Evolutionary conservation across 2,113 vertebrate genomes (phyloP), one percentile per base, ranked within the genome.

Genomic region (Saccopteryx leptura): DNA sequence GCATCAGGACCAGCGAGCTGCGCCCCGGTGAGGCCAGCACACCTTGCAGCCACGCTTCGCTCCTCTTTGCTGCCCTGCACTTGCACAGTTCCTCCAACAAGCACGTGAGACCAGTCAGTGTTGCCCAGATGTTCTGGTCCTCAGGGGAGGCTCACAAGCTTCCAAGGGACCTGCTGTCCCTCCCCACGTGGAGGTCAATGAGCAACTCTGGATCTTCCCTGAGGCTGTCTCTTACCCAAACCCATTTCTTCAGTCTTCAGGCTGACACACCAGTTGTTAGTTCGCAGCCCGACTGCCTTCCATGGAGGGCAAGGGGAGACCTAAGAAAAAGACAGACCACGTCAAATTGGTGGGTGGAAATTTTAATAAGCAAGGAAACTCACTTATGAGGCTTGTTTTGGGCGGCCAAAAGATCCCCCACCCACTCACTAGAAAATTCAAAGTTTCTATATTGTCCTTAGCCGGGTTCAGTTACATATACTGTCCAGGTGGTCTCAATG

Each of bases 31-130:
- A 39, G 56, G 39, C 68, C 52, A 80, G 21, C 21, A 78, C 66
- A 9, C 39, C 2, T 33, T 15, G 0, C n/a, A 39, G 21, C 21
- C 9, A 0, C 0, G 28, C 5, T 0, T 9, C 26, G 12, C 8
- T 19, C 4, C 6, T 17, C 21, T 9, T 17, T 8, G 19, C 76
- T 1, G 21, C 19, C 4, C 39, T 5, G 19, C 4, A 3, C 31
- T n/a, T 17, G 26, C 17, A 46, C 66, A 7, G 31, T 13, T 5
- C 23, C 54, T 24, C 9, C 5, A 13, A 21, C 21, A 6, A 71
- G 28, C 15, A 3, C 66, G 19, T 3, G 14, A 18, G 39, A 60
- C 54, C 56, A 72, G 19, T 28, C 10, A 5, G 18, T 3, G 0
- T 14, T 15, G 23, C 50, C 31, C 3, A 46, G 7, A 13, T 13